Evolutionary conservation across 2,113 vertebrate genomes (phyloP), one percentile per base, ranked within the genome.

Genomic region (Rhinolophus sinicus): DNA sequence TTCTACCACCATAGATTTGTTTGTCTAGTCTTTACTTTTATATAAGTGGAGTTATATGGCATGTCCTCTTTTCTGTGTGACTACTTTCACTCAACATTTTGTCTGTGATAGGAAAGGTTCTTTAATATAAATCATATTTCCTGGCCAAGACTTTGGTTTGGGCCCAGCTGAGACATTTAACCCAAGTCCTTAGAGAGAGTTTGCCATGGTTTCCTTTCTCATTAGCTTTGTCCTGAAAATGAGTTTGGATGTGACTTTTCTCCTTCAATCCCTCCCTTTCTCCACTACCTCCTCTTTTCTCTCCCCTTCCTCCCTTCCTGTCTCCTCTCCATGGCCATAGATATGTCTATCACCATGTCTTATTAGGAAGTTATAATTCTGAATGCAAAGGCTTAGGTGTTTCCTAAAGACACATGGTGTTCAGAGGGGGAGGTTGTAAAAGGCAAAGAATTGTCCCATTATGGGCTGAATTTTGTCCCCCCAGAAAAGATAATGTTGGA

Each of bases 21-120:
- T 54, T 18, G 11, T 40, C 73, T 88, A 28, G 21, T 75, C 38
- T 88, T 94, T 35, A 70, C 19, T 54, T 73, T 58, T 24, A 65
- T 40, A 1, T 21, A 35, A 76, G 38, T 62, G 52, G 28, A 54
- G 62, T 56, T n/a, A 40, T 69, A 30, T 33, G 21, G 5, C 16
- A 6, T 22, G 52, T 26, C n/a, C 64, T 94, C 35, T 83, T 83
- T 75, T 77, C 54, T 21, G 14, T 40, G 77, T 82, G 28, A 69
- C 8, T 82, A 85, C 40, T 93, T 87, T 81, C 30, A 54, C n/a
- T 91, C 10, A 38, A 65, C 40, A 58, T 83, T 93, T 94, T 54
- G 4, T 75, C 64, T 56, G 21, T 54, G 26, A 96, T 44, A 95
- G 52, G 19, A 95, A 89, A 82, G 4, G 6, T 54, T 83, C 69